Evolutionary conservation across 1,140 invertebrate genomes (phyloP).

Genomic region (Platorchestia sp.): DNA sequence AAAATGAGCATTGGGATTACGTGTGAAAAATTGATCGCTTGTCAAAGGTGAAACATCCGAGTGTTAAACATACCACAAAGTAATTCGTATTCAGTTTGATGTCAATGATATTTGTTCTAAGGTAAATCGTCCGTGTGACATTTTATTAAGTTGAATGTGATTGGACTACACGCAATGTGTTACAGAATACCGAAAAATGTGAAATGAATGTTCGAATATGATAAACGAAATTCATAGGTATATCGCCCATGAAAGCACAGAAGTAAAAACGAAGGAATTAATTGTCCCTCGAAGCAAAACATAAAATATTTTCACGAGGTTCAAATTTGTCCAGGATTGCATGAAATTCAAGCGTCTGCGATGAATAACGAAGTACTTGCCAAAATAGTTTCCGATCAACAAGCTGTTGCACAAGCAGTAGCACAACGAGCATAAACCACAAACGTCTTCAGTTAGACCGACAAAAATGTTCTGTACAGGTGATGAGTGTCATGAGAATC

Average conservation of each 20-base stretch:
- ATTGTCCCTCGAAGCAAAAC: background rate
- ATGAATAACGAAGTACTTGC: background rate
- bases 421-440: background rate
- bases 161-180: background rate
- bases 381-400: background rate
- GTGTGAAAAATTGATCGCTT: too few species aligned
- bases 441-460: background rate
- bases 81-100: too few species aligned
- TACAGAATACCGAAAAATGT: background rate
- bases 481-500: background rate
- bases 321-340: background rate
- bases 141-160: too few species aligned
- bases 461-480: background rate
- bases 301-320: background rate
- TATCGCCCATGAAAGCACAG: background rate
- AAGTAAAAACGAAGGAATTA: background rate
- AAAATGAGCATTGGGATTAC: too few species aligned
- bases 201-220: background rate
- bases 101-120: too few species aligned
- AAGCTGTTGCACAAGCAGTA: background rate
- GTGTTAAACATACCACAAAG: too few species aligned
- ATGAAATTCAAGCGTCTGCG: background rate
- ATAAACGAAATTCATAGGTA: background rate
- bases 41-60: too few species aligned
- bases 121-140: too few species aligned